Percentiles rank a stretch among this genome's conserved stretches.
Conservation (phyloP, 2,888 invertebrate genomes). For the Drosophila putrida region DNA sequence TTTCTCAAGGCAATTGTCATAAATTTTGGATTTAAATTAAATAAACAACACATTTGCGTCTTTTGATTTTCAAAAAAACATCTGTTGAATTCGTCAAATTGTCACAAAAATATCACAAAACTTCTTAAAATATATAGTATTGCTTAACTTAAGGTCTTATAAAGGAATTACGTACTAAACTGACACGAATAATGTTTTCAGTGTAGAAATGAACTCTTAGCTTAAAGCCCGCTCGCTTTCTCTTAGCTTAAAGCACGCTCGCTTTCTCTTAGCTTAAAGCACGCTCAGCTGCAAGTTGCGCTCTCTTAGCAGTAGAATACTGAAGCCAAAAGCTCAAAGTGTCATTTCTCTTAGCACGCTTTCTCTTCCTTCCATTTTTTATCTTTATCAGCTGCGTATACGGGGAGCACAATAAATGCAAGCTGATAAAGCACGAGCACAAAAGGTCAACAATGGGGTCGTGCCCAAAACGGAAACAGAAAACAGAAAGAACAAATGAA, state of each 20-base stretch:
- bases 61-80: conserved; percentile 44
- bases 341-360: conserved; percentile 10
- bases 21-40: conserved; percentile 69
- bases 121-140: conserved; percentile 12
- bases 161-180: conserved; percentile 17
- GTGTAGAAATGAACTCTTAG: conserved; percentile 34
- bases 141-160: conserved; percentile 25
- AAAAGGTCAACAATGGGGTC: conserved; percentile 29
- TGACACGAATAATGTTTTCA: conserved; percentile 23
- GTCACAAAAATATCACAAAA: conserved; percentile 36
- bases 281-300: conserved; percentile 33
- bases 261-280: conserved; percentile 46
- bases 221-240: conserved; percentile 27
- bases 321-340: conserved; percentile 34
- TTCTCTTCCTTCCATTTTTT: conserved; percentile 1
- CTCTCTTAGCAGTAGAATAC: conserved; percentile 29
- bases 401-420: conserved; percentile 34
- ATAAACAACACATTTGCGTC: conserved; percentile 68
- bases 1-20: conserved; percentile 45
- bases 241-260: conserved; percentile 38
- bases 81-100: conserved; percentile 55
- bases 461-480: conserved; percentile 6
- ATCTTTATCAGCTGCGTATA: conserved; percentile 45
- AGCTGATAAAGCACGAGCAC: conserved; percentile 37
- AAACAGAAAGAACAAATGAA: conserved; percentile 5